phyloP scores from a whole-genome alignment of 2,888 invertebrate species.

The Mesodorylaimus sp. region DNA sequence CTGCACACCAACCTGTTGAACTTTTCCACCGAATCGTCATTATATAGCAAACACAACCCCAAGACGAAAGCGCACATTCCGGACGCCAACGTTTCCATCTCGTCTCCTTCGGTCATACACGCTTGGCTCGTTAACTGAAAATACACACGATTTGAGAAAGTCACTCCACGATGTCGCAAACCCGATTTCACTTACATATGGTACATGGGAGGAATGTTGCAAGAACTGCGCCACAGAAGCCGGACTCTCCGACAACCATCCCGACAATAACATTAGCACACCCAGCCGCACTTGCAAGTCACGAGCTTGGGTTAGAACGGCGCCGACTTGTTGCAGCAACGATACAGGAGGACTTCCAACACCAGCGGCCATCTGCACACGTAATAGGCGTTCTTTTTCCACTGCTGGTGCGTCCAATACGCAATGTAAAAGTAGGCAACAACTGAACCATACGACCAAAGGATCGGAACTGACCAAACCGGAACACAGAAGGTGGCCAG shows the following conservation, averaged over 20 bases:
- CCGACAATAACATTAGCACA: conserved; percentile 66
- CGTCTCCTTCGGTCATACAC: conserved; percentile 58
- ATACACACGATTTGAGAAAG: background rate
- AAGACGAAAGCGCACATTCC: conserved; percentile 77
- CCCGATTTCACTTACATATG: background rate
- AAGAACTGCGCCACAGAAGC: conserved; percentile 64
- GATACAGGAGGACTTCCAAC: conserved; percentile 66
- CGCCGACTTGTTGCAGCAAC: conserved; percentile 67
- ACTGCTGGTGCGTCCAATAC: conserved; percentile 46
- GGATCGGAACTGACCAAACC: conserved; percentile 72
- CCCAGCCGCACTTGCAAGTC: conserved; percentile 48
- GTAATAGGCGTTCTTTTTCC: conserved; percentile 64
- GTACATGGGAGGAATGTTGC: conserved; percentile 17
- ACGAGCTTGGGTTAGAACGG: conserved; percentile 49
- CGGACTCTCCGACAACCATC: conserved; percentile 69
- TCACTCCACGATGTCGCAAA: background rate
- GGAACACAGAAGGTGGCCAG: conserved; percentile 73
- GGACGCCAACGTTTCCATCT: conserved; percentile 66
- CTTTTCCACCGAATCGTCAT: conserved; percentile 56
- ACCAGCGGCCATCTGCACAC: conserved; percentile 71
- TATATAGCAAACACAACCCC: conserved; percentile 73
- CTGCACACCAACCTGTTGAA: conserved; percentile 42
- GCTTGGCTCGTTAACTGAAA: conserved; percentile 34
- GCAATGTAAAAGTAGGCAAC: conserved; percentile 71
- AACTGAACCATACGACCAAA: conserved; percentile 65